Percentiles rank a stretch among this genome's conserved stretches.
Evolutionary conservation across 1,140 invertebrate genomes (phyloP).

Genomic region (Tigriopus japonicus): DNA sequence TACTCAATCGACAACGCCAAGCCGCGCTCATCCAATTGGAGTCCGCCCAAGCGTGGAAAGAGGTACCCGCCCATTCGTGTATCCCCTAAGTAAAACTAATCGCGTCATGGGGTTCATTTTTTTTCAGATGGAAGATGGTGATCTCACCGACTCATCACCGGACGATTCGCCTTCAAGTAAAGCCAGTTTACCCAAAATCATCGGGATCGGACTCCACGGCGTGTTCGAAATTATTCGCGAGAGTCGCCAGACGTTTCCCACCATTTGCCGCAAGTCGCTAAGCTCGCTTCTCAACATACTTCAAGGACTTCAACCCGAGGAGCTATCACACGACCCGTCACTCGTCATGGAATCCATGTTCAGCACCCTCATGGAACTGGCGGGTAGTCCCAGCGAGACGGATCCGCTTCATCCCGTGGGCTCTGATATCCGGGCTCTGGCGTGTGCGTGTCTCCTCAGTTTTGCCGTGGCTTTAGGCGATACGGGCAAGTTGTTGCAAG

Average conservation of each 20-base stretch:
- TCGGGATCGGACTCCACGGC: conserved; percentile 68
- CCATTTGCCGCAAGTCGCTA: conserved; percentile 65
- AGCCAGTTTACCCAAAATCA: conserved; percentile 40
- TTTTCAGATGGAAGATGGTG: no score
- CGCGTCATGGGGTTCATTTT: no score
- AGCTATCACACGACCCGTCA: conserved; percentile 47
- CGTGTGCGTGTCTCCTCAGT: conserved; percentile 71
- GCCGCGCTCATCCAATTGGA: conserved; percentile 10
- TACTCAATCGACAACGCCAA: conserved; percentile 12
- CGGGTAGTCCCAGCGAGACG: conserved; percentile 31
- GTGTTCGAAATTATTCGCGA: conserved; percentile 80
- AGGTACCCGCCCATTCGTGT: background rate
- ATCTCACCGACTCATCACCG: background rate
- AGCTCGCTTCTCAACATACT: conserved; percentile 69
- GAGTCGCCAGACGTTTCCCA: conserved; percentile 53
- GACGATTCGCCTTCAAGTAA: background rate
- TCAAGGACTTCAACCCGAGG: conserved; percentile 72
- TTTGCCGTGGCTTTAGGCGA: conserved; percentile 78
- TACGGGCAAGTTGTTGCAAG: conserved; percentile 71
- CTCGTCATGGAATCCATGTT: conserved; percentile 38
- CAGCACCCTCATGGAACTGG: conserved; percentile 4
- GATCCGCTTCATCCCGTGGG: conserved; percentile 20
- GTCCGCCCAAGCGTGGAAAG: background rate
- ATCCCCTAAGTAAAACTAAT: background rate
- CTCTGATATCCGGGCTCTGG: conserved; percentile 53